Base-by-base conservation (phyloP, 2,888 invertebrate species). In the Megastigmus dorsalis region DNA sequence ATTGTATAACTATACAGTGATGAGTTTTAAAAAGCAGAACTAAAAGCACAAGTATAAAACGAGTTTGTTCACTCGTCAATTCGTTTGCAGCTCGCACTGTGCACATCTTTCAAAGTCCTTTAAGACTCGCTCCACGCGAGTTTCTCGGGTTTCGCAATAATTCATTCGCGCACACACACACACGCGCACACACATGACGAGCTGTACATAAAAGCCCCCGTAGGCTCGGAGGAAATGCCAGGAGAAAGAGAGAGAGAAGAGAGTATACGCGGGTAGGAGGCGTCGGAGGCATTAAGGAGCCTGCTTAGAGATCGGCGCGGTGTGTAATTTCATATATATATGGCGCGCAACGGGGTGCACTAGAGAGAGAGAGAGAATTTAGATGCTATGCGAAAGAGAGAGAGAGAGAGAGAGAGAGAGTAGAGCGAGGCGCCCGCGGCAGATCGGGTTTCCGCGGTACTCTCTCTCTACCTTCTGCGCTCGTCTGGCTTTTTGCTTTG, bases 311-410 rank as follows among this genome's bases (percentile, higher is more conserved):
- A 57, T 41, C 52, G 43, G 9, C 23, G 59, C 30, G 59, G 60
- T 69, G 60, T 69, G 60, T 68, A 68, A 69, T 69, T 69, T 69
- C 69, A 69, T 59, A 59, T 20, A n/a, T n/a, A n/a, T n/a, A 15
- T 10, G 36, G 15, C n/a, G 23, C 26, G 13, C 3, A 9, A 1
- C 23, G 50, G 50, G 50, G 10, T 7, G 23, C n/a, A n/a, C 9
- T 3, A 23, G 66, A 4, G 26, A 10, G 36, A 43, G n/a, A 20
- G 62, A 18, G 30, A 6, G 33, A 20, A 48, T 63, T 63, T 63
- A 30, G 10, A 30, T 7, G 30, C n/a, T 13, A 3, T n/a, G 38
- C 13, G 57, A 26, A 20, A 45, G 18, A 18, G 18, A 15, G 5
- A 18, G n/a, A 26, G 5, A 28, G 36, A 28, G 18, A 15, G 41